Evolutionary conservation across 1,140 invertebrate genomes (phyloP), one percentile per base, ranked within the genome.

Genomic region (Drosophila busckii): DNA sequence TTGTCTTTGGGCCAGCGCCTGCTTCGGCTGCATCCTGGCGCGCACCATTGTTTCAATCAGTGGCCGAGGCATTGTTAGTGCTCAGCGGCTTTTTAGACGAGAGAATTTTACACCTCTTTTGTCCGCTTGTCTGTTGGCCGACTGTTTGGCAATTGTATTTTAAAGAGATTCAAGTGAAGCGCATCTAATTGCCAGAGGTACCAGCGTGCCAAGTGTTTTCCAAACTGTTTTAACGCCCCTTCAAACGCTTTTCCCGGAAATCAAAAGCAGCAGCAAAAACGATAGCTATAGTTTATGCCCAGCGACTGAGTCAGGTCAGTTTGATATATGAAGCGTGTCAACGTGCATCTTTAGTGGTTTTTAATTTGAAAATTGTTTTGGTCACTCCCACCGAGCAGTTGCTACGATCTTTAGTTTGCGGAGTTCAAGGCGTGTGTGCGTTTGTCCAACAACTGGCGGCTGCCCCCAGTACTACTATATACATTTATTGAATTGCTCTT

Each of bases 141-240:
- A 62, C 60, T 76, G 70, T 75, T 62, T 56, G 35, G 56, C 69
- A 66, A 80, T 80, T 80, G 75, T 80, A 73, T 82, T 80, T 82
- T 80, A 80, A 80, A 80, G 71, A 80, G 75, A 64, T 82, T 80
- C 75, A 80, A 80, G 73, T 80, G 75, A 80, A 73, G 75, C 73
- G 73, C 64, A 73, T 82, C 73, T 82, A 80, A 80, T 80, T 80
- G 75, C 75, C 75, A 75, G 44, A 80, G 82, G 82, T 80, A 75
- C 75, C 75, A 75, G 44, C 59, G 54, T 68, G 73, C 68, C 73
- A 40, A 56, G 64, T 62, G 71, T 75, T 45, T 59, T 41, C 29
- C 38, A 44, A 53, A 53, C 69, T 64, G 61, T 64, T 64, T 66
- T 70, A 73, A 71, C 70, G 71, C 71, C 70, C 42, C 50, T 31